phyloP scores from a whole-genome alignment of 2,797 vertebrate genomes.

The Amazona ochrocephala region DNA sequence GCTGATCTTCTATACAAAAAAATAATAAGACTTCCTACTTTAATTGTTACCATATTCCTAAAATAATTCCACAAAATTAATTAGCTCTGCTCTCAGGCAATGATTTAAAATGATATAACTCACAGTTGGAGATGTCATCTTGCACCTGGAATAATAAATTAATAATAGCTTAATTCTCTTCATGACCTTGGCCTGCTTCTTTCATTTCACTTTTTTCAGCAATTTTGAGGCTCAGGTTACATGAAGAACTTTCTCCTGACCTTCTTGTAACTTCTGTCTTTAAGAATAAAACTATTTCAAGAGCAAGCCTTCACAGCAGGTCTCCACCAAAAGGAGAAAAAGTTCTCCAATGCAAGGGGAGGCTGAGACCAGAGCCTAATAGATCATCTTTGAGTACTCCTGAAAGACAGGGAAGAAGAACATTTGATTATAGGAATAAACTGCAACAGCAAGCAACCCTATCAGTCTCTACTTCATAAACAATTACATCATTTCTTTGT shows the following conservation, averaged over 20 bases:
- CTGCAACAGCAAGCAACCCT: not conserved
- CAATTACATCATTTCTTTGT: not conserved
- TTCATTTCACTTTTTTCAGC: not conserved
- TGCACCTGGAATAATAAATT: not conserved
- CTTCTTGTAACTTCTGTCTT: not conserved
- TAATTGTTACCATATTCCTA: not conserved
- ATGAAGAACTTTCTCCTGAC: not conserved
- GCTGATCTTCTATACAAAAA: not conserved
- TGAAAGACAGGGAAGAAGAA: not conserved
- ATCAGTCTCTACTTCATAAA: not conserved
- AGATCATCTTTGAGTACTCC: not conserved
- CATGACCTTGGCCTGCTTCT: not conserved
- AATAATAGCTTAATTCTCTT: not conserved
- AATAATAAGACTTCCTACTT: not conserved
- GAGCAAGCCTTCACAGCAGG: not conserved
- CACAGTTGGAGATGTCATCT: not conserved
- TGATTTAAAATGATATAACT: not conserved
- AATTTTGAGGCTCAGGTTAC: not conserved
- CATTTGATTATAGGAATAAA: not conserved
- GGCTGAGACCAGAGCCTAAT: not conserved
- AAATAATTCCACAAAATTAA: not conserved
- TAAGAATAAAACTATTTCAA: not conserved
- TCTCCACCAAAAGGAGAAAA: not conserved
- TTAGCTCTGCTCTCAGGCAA: not conserved
- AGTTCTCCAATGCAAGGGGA: not conserved